These are phyloP conservation scores for Lichenostomus cassidix DNA, from an alignment of 2,113 vertebrate genomes.

Conservation along the genomic window DNA sequence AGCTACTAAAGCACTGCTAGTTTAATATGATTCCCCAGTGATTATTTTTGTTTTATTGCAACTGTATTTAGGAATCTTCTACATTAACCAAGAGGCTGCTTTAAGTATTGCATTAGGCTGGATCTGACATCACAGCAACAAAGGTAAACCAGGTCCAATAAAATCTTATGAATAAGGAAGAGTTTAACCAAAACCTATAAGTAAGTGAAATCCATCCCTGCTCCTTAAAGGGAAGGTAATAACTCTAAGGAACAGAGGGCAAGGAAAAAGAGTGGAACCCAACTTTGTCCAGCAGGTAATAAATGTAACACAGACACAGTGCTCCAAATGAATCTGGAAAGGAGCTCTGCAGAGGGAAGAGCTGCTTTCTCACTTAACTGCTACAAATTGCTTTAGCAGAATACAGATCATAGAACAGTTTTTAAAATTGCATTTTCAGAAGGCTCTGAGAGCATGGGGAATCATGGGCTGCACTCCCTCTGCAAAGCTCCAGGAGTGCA, in stretches of 20 bases:
- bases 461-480: not conserved
- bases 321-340: constrained; percentile 6
- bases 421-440: not conserved
- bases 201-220: not conserved
- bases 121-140: not conserved
- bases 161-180: constrained; percentile 21
- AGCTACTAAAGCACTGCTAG: not conserved
- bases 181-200: constrained; percentile 12
- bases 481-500: not conserved
- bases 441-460: not conserved
- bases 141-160: constrained; percentile 25
- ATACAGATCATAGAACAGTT: not conserved
- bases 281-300: not conserved
- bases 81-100: not conserved
- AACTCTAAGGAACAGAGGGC: not conserved
- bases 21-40: not conserved
- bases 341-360: not conserved
- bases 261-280: not conserved
- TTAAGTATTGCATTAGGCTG: not conserved
- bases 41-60: not conserved
- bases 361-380: constrained; percentile 19
- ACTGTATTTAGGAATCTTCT: not conserved
- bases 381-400: not conserved
- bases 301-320: constrained; percentile 10
- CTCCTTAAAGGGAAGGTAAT: not conserved